A percentile compares a stretch with the other conserved stretches of the same genome.
Conservation (phyloP, 2,113 vertebrate species). For the Corythornis vintsioides region DNA sequence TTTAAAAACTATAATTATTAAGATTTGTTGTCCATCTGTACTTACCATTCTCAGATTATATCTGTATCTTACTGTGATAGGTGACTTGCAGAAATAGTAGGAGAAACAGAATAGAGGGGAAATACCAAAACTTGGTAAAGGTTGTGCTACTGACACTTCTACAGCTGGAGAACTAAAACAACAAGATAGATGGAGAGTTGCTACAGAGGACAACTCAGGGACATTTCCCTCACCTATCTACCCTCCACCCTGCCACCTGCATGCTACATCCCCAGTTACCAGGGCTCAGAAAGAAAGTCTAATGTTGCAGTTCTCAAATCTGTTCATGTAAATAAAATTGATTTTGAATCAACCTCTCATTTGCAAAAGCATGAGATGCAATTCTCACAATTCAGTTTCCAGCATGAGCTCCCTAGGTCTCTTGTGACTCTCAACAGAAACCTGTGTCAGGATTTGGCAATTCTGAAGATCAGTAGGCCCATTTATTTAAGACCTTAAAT, state of each 20-base stretch:
- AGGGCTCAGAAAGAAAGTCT: neutral
- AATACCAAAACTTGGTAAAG: neutral
- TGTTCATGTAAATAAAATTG: neutral
- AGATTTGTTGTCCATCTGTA: neutral
- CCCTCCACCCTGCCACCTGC: neutral
- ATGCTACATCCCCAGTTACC: neutral
- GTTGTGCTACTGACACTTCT: neutral
- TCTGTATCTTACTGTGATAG: neutral
- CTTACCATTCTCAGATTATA: neutral
- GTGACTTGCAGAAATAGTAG: neutral
- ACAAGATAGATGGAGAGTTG: neutral
- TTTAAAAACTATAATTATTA: neutral
- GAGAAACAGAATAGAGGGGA: neutral
- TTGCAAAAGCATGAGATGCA: neutral
- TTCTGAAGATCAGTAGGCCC: neutral
- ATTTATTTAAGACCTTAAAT: constrained; percentile 12
- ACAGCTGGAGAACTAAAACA: neutral
- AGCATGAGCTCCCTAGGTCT: neutral
- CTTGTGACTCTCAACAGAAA: neutral
- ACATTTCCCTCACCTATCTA: neutral
- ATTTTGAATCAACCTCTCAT: neutral
- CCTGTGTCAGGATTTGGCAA: neutral
- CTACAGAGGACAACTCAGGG: neutral
- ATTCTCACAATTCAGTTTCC: neutral
- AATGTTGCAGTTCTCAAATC: neutral